These are phyloP conservation scores for Bucco capensis DNA, from an alignment of 2,113 vertebrate genomes.

Conservation along the genomic window DNA sequence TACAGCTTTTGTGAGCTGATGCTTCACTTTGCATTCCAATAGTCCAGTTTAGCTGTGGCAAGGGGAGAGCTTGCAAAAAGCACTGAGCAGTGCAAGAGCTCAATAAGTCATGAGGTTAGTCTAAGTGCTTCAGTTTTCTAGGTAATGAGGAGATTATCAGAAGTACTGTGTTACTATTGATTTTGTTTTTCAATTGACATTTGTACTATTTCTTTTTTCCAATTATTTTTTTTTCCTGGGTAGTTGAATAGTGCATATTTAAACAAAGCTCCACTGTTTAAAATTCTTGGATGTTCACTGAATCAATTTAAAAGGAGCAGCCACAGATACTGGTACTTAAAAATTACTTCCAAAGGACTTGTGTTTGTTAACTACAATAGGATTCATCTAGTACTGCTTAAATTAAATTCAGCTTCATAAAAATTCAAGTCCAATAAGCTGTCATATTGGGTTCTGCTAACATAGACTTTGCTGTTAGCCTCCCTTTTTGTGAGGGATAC, in stretches of 20 bases:
- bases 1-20: background rate
- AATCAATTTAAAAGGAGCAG: background rate
- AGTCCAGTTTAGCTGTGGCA: background rate
- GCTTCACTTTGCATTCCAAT: background rate
- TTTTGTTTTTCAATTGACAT: background rate
- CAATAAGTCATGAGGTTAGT: background rate
- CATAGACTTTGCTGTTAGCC: background rate
- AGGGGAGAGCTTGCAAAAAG: background rate
- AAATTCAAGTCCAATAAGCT: background rate
- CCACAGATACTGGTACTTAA: background rate
- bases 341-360: background rate
- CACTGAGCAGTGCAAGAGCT: background rate
- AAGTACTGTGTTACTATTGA: background rate
- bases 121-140: background rate
- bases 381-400: background rate
- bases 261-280: background rate
- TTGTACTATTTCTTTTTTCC: background rate
- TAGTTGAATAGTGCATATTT: background rate
- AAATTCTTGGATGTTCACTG: background rate
- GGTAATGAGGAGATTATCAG: slow-evolving; percentile 12
- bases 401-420: background rate
- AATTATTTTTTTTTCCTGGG: background rate
- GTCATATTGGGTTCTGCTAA: background rate
- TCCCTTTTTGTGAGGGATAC: fast-evolving
- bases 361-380: background rate